Evolutionary conservation across 2,113 vertebrate species (phyloP), one percentile per base, ranked within the genome.

Genomic region (Acanthochromis polyacanthus): DNA sequence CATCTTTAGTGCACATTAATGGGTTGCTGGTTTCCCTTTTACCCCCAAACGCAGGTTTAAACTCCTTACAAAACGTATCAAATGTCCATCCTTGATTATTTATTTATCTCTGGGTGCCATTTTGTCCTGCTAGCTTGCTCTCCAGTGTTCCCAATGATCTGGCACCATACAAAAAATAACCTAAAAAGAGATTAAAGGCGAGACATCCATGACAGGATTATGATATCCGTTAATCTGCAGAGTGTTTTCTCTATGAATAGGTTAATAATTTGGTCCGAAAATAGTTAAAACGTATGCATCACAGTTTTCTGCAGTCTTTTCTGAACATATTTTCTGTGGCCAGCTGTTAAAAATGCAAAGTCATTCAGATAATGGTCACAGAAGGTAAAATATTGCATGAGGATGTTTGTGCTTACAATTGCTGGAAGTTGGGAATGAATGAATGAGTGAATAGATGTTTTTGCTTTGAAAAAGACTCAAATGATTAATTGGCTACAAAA

Each of bases 61-160:
- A 15, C 7, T 38, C 32, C n/a, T 25, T 48, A 10, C 12, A 46
- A 75, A 14, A 63, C 12, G 11, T 75, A 82, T 89, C 53, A 48
- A 61, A 61, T 83, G 10, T 78, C 74, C 28, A 4, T 32, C 10
- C 66, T 69, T 19, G 58, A 71, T 88, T 84, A 87, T 89, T 88
- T 3, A 90, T 87, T 83, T 84, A n/a, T 81, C 28, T 60, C 3
- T n/a, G 75, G 84, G 6, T 75, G 84, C 84, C 89, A 90, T 93
- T 92, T 91, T 92, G 81, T 90, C 46, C 52, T 30, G 22, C 51
- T 11, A 70, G 40, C 17, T 43, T 70, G 32, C 25, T 48, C 0
- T 70, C 1, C 4, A 16, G 5, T 45, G 2, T 38, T 72, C 78
- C 36, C n/a, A 69, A 7, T 36, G 1, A 65, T 17, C 2, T 48